Percentiles rank a stretch among this genome's conserved stretches.
These are phyloP conservation scores for Elanoides forficatus DNA, from an alignment of 2,113 vertebrate species.

Conservation along the genomic window DNA sequence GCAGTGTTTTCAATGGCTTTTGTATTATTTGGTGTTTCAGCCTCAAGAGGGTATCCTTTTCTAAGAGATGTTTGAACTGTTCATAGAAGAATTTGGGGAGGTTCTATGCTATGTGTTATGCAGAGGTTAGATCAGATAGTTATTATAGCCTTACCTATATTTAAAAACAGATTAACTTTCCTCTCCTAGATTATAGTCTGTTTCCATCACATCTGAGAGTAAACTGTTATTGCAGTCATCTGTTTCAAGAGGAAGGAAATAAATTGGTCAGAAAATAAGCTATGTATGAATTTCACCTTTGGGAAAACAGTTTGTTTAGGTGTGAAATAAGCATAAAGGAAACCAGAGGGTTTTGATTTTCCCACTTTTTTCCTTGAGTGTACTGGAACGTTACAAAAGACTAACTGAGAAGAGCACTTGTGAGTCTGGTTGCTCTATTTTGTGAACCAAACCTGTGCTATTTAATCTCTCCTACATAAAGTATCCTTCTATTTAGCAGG, in stretches of 20 bases:
- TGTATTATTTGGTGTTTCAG: not conserved
- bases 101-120: not conserved
- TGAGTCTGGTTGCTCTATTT: not conserved
- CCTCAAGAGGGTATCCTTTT: slow-evolving; percentile 13
- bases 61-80: not conserved
- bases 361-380: not conserved
- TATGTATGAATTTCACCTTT: not conserved
- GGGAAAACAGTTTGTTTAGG: not conserved
- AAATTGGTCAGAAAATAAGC: not conserved
- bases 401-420: not conserved
- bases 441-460: not conserved
- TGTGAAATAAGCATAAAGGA: not conserved
- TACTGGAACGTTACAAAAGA: not conserved
- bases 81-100: not conserved
- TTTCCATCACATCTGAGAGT: not conserved
- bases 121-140: not conserved
- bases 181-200: not conserved
- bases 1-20: not conserved
- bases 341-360: not conserved
- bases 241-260: not conserved
- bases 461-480: not conserved
- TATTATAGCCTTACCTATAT: not conserved
- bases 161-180: not conserved
- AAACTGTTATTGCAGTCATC: not conserved
- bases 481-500: not conserved